A percentile compares a stretch with the other conserved stretches of the same genome.
Evolutionary conservation across 2,888 invertebrate species (phyloP).

Genomic region (Microctonus hyperodae): DNA sequence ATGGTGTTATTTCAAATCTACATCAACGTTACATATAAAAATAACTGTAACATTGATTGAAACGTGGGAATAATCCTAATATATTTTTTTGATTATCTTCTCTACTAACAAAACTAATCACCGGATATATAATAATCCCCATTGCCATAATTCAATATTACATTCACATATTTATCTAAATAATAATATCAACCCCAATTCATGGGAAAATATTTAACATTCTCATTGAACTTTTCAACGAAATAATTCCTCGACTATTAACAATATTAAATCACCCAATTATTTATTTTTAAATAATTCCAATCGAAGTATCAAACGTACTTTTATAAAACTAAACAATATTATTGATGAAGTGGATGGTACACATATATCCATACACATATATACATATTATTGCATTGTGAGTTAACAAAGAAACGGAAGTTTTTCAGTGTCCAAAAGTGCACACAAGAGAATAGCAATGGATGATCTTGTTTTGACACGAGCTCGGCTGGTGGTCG

Average conservation of each 20-base stretch:
- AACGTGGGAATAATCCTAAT: conserved; percentile 25
- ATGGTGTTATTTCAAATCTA: conserved; percentile 34
- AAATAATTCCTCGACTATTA: no score
- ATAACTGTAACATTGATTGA: conserved; percentile 1
- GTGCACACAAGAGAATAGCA: neutral
- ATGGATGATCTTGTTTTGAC: conserved; percentile 54
- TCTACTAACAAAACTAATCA: conserved; percentile 1
- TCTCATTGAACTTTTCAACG: neutral
- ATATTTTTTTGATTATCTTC: conserved; percentile 7
- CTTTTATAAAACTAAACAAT: no score
- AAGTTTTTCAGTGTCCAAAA: conserved; percentile 17
- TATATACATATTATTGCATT: neutral
- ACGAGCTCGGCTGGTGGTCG: conserved; percentile 50
- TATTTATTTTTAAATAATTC: no score
- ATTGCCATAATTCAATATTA: neutral
- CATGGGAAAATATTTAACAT: neutral
- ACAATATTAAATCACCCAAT: no score
- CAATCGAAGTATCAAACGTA: no score
- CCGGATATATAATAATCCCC: conserved; percentile 13
- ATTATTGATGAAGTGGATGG: no score
- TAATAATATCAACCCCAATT: neutral
- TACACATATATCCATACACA: neutral
- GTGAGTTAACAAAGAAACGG: conserved; percentile 15
- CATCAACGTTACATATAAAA: neutral
- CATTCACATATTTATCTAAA: neutral